These are phyloP conservation scores for Sciaenops ocellatus DNA, from an alignment of 2,797 vertebrate genomes.

Conservation along the genomic window DNA sequence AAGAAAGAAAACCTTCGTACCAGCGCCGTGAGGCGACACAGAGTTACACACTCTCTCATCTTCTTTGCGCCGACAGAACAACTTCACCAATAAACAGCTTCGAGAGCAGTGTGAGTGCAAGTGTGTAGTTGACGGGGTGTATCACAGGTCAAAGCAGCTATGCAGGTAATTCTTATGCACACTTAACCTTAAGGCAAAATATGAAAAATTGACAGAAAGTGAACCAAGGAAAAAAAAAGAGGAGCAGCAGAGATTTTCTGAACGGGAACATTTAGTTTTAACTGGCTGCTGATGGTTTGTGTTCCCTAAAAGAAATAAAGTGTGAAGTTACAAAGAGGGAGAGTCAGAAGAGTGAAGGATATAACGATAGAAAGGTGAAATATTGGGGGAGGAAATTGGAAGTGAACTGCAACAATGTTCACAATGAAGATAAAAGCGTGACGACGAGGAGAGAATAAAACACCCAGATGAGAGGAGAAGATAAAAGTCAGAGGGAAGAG, in stretches of 20 bases:
- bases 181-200: constrained; percentile 10
- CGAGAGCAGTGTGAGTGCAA: background rate
- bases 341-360: background rate
- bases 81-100: background rate
- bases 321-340: background rate
- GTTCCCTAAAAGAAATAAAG: constrained; percentile 20
- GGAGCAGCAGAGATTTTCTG: background rate
- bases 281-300: constrained; percentile 13
- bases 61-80: constrained; percentile 9
- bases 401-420: constrained; percentile 30
- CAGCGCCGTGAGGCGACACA: constrained; percentile 2
- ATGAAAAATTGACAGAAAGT: constrained; percentile 11
- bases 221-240: background rate
- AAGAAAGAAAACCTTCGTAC: background rate
- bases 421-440: constrained; percentile 46
- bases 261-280: constrained; percentile 16
- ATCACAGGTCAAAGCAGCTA: constrained; percentile 24
- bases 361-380: constrained; percentile 29
- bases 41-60: constrained; percentile 14
- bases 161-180: constrained; percentile 25
- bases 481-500: constrained; percentile 40
- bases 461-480: constrained; percentile 23
- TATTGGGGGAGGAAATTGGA: constrained; percentile 32
- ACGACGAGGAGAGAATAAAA: constrained; percentile 35
- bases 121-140: background rate